A percentile compares a stretch with the other conserved stretches of the same genome.
Conservation (phyloP, 2,888 invertebrate genomes). For the Smittia sp. region DNA sequence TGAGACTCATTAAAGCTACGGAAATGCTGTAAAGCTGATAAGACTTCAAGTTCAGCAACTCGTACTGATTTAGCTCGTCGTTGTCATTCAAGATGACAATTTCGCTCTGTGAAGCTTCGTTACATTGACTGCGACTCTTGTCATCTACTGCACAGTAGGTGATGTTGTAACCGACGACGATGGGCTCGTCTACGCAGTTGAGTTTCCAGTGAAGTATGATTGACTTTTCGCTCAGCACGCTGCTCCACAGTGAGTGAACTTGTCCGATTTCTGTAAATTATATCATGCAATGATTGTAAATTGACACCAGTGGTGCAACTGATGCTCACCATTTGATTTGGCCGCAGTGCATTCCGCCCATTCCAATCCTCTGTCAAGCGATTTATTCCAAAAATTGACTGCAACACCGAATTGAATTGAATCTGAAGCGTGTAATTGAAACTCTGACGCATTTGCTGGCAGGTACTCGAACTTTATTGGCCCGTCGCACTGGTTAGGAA, state of each 20-base stretch:
- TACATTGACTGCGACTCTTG: neutral
- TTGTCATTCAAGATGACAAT: neutral
- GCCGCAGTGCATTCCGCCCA: conserved; percentile 39
- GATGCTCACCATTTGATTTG: conserved; percentile 15
- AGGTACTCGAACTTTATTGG: neutral
- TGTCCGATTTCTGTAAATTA: conserved; percentile 27
- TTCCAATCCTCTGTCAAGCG: neutral
- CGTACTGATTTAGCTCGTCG: neutral
- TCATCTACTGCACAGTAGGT: conserved; percentile 4
- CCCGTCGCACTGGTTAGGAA: conserved; percentile 30
- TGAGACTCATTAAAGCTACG: conserved; percentile 17
- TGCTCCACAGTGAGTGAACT: conserved; percentile 18
- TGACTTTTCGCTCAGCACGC: neutral
- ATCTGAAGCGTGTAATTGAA: neutral
- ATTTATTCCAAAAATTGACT: neutral
- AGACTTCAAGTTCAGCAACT: conserved; percentile 1
- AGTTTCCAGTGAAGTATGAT: conserved; percentile 20
- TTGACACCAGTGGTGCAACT: neutral
- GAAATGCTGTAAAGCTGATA: conserved; percentile 24
- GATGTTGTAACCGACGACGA: conserved; percentile 17
- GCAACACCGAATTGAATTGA: conserved; percentile 27
- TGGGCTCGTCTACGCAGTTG: conserved; percentile 32
- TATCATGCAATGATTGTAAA: no score
- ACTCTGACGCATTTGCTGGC: neutral
- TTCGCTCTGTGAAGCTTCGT: neutral